Percentiles rank a stretch among this genome's conserved stretches.
These are phyloP conservation scores for Pantelozetes paolii DNA, from an alignment of 2,888 invertebrate genomes.

Conservation along the genomic window DNA sequence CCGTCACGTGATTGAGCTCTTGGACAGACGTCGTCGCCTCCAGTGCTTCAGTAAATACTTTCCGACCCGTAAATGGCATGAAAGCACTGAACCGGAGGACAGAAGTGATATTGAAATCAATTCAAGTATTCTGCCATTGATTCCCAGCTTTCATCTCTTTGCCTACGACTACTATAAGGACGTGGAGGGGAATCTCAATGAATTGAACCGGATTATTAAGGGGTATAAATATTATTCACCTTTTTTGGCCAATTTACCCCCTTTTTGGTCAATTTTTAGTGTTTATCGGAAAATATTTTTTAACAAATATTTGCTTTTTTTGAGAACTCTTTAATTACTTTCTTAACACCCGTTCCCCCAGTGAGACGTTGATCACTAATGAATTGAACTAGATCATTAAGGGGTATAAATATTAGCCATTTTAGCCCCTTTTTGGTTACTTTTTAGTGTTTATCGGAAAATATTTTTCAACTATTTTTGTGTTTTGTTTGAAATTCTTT, in stretches of 20 bases:
- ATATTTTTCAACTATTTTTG: not conserved
- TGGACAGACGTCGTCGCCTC: slow-evolving; percentile 5
- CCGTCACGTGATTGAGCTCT: not conserved
- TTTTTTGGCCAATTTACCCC: not conserved
- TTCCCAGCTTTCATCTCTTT: not conserved
- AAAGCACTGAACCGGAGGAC: not conserved
- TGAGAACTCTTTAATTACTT: not conserved
- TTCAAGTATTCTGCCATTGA: not conserved
- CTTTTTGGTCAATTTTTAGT: not conserved
- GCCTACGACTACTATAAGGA: not conserved
- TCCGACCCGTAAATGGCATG: not conserved
- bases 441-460: not conserved
- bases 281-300: slow-evolving; percentile 1
- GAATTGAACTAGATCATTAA: too few relatives aligned
- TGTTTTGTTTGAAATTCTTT: not conserved
- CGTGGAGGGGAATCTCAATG: not conserved
- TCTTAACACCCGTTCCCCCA: not conserved
- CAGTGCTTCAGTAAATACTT: too few relatives aligned
- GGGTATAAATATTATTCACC: not conserved
- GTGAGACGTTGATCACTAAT: not conserved
- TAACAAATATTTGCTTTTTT: not conserved
- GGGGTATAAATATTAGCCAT: too few relatives aligned
- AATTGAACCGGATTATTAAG: not conserved
- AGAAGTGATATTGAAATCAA: not conserved
- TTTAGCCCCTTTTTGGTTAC: not conserved